phyloP scores from a whole-genome alignment of 2,113 vertebrate species.

The Apodemus sylvaticus region DNA sequence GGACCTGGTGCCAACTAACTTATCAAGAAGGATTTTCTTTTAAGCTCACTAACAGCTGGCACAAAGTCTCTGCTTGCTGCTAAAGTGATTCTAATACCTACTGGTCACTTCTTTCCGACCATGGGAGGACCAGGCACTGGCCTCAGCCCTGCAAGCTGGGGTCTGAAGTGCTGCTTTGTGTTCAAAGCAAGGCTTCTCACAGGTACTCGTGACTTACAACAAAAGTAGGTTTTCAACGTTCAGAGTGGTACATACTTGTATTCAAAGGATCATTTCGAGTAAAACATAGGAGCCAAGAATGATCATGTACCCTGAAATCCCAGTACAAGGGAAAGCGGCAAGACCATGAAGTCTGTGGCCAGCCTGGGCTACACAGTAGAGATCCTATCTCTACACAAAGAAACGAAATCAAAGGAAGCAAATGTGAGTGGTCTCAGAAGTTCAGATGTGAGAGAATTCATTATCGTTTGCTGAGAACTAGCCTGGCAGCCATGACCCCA shows the following conservation, averaged over 20 bases:
- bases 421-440: too few relatives aligned
- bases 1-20: neutral
- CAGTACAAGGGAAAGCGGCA: neutral
- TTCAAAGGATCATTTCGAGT: neutral
- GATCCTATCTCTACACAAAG: neutral
- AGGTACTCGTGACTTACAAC: neutral
- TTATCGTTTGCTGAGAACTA: neutral
- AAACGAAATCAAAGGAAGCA: neutral
- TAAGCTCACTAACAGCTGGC: neutral
- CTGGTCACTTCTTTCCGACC: neutral
- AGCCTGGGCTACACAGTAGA: neutral
- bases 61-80: neutral
- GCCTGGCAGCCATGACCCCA: neutral
- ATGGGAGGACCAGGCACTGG: neutral
- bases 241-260: neutral
- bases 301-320: neutral
- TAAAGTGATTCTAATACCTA: neutral
- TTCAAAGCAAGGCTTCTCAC: neutral
- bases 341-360: neutral
- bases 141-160: neutral
- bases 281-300: neutral
- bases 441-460: neutral
- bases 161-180: neutral
- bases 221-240: neutral
- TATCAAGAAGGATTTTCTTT: neutral